Base-by-base conservation (phyloP, 2,888 invertebrate species). In the Eledona agricola region DNA sequence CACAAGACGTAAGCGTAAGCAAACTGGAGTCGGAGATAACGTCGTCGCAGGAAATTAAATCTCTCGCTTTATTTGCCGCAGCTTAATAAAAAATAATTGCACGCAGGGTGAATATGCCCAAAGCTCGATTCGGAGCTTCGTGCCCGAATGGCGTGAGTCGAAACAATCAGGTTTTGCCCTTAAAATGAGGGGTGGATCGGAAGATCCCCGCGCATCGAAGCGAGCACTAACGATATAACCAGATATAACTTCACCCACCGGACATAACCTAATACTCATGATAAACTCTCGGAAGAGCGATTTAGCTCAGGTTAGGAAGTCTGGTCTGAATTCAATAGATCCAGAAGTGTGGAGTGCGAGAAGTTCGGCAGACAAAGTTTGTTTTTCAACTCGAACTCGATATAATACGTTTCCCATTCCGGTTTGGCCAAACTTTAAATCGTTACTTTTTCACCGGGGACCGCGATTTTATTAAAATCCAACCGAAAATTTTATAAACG, bases 231-330 rank as follows among this genome's bases (percentile, higher is more conserved):
- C 57, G 60, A 63, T 60, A 64, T 60, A 66, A 64, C 64, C 62
- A 60, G 66, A 67, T 66, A 69, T 66, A 67, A 66, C 65, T 67
- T 65, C 60, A 60, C 62, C 65, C 64, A 57, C 65, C 66, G 67
- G 69, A 68, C 67, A 62, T 64, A 64, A 65, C 66, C 66, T 63
- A 65, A 69, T 66, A 67, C 63, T 64, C 63, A 62, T 66, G 68
- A 67, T 69, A 64, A 66, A 67, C 60, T 67, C 67, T 63, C 67
- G 60, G 64, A 65, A 66, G 65, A 59, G 56, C 66, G 64, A 69
- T 67, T 67, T 66, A 60, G 57, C 56, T 38, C 52, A 54, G 62
- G 64, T 64, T 63, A 60, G 66, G 59, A 58, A 59, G 49, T 59
- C 56, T 49, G 55, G 15, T 32, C 46, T 35, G 50, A 53, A 53